Evolutionary conservation across 2,888 invertebrate genomes (phyloP), one percentile per base, ranked within the genome.

Genomic region (Piscicola geometra): DNA sequence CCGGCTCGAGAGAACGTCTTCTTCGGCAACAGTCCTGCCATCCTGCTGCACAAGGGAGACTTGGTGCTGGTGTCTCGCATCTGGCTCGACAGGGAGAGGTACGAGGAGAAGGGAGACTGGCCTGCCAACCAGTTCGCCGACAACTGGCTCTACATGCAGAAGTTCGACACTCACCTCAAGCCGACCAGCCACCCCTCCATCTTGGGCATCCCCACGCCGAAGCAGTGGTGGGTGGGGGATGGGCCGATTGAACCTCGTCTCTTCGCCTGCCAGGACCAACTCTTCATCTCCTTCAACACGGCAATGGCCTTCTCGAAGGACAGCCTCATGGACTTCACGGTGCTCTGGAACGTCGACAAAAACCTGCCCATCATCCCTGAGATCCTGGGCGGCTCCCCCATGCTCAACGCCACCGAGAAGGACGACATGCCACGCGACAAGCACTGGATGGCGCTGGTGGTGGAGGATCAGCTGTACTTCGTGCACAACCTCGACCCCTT

Each of bases 401-500:
- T 81, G 80, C 67, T 78, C n/a, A 79, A 80, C 60, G 79, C 80
- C 33, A 77, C 79, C 1, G 77, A 77, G 71, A 78, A 78, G 30
- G 75, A 79, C 66, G 80, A 80, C 64, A 81, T 81, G 78, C 79
- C 80, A 28, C 30, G 81, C n/a, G 81, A 81, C 77, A 81, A 81
- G 69, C 80, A 81, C 76, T 81, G 81, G 81, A 79, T 79, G 78
- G 78, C 80, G 0, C 70, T 80, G 67, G 72, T 77, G 33, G 68
- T 79, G 50, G 35, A 77, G 32, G 80, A 77, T 28, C 60, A 79
- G 56, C 77, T 81, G 25, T 78, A 77, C 75, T 81, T 80, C 71
- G 81, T 81, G 0, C 80, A 81, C 71, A 81, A 79, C 70, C 78
- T 81, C n/a, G 81, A 81, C 68, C 81, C 81, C 9, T 75, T 81